Base-by-base conservation (phyloP, 2,113 vertebrate genomes). In the Thryonomys swinderianus region DNA sequence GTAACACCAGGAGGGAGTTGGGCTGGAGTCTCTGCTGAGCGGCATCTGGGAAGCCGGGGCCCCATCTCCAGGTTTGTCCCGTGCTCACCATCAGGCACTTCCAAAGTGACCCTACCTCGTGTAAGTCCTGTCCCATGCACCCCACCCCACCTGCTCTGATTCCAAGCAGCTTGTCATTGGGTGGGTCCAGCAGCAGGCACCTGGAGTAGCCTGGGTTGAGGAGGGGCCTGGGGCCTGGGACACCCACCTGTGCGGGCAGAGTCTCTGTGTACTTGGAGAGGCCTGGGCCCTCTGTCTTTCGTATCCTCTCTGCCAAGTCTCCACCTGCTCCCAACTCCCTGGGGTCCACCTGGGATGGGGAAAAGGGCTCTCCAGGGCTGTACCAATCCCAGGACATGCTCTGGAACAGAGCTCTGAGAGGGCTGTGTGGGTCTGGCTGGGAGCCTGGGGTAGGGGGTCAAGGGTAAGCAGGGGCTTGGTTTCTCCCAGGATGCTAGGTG, bases 261-360 rank as follows among this genome's bases (percentile, higher is more conserved):
- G 78, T 85, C 78, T 90, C 94, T 40, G 76, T 79, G 85, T 10
- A 16, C 85, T 17, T 57, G 85, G 91, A 83, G 73, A 53, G 94
- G 62, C 88, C 81, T 6, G n/a, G 66, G 73, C 79, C 95, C 84
- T 95, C 85, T 21, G 64, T 89, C 69, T 95, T 79, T 57, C 0
- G 83, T 3, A 94, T 89, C 64, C 48, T 93, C 30, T 96, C 76
- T 96, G 95, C 83, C 80, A 90, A 53, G 76, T 96, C 94, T 96
- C 94, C 88, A 90, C 89, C 85, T 96, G 93, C 71, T 95, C 96
- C 94, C 94, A 91, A 59, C 76, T 94, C 93, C 95, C 89, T 0
- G 27, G 87, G 91, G 76, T 88, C 85, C 89, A 94, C 94, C 96
- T 96, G 96, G 89, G 93, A 37, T 91, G 64, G 88, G 80, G 88